phyloP scores from a whole-genome alignment of 2,113 vertebrate species.

The Melanerpes formicivorus region DNA sequence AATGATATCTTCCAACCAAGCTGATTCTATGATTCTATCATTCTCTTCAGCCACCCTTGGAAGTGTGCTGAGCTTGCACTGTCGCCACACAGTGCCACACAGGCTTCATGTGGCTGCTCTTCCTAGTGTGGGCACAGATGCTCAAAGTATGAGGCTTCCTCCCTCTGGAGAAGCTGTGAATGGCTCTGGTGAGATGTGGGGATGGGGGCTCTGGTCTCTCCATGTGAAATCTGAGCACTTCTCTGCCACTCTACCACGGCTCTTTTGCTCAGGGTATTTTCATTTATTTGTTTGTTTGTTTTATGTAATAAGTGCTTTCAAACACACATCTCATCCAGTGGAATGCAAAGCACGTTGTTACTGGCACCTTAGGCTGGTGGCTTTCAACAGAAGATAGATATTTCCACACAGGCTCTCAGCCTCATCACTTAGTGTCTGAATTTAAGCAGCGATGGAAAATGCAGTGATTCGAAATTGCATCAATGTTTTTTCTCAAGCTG shows the following conservation, averaged over 20 bases:
- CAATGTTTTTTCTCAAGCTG: neutral
- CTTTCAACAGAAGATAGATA: neutral
- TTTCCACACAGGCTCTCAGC: neutral
- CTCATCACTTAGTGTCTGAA: neutral
- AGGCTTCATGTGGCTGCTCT: neutral
- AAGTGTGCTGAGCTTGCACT: neutral
- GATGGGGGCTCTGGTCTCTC: neutral
- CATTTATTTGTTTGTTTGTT: neutral
- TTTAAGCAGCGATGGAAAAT: neutral
- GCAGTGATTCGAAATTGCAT: neutral
- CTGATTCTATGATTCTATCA: neutral
- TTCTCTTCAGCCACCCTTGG: neutral
- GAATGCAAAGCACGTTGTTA: neutral
- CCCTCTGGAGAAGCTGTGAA: neutral
- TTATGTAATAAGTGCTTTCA: neutral
- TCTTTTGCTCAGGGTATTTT: neutral
- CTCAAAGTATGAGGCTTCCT: neutral
- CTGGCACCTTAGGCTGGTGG: rapidly evolving
- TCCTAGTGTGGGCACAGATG: neutral
- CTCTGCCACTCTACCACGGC: rapidly evolving
- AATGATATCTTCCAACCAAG: neutral
- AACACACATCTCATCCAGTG: neutral
- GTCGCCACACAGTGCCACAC: neutral
- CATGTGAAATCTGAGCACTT: neutral
- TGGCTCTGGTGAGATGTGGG: neutral